Conservation (phyloP, 2,888 invertebrate species). For the Octonoba sinensis region DNA sequence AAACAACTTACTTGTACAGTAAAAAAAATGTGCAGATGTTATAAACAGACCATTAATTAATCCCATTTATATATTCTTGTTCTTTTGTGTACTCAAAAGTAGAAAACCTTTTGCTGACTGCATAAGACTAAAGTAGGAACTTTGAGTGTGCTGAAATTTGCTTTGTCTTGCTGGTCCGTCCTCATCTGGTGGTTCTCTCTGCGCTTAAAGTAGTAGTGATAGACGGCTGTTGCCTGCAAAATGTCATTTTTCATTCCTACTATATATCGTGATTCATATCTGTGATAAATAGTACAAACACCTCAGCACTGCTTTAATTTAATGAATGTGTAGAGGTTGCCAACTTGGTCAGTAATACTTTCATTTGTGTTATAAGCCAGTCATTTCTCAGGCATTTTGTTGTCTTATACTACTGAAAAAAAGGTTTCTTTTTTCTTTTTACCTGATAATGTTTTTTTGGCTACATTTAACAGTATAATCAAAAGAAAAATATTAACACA, state of each 20-base stretch:
- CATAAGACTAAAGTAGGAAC: not conserved
- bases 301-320: constrained; percentile 13
- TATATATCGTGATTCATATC: constrained; percentile 52
- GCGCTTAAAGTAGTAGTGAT: constrained; percentile 56
- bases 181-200: constrained; percentile 46
- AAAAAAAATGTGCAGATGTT: too few relatives aligned
- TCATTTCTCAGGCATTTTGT: constrained; percentile 40
- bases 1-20: too few relatives aligned
- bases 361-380: constrained; percentile 29
- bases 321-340: not conserved
- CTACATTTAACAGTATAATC: not conserved
- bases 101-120: too few relatives aligned
- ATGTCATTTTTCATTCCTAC: constrained; percentile 47
- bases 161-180: constrained; percentile 52
- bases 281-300: constrained; percentile 64
- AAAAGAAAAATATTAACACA: not conserved
- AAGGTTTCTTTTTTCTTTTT: too few relatives aligned
- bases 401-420: too few relatives aligned
- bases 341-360: constrained; percentile 1
- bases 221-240: constrained; percentile 47
- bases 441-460: not conserved
- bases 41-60: too few relatives aligned
- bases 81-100: too few relatives aligned
- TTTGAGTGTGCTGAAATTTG: constrained; percentile 20
- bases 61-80: too few relatives aligned